phyloP scores from a whole-genome alignment of 2,888 invertebrate species.

The Ornithoptera alexandrae region DNA sequence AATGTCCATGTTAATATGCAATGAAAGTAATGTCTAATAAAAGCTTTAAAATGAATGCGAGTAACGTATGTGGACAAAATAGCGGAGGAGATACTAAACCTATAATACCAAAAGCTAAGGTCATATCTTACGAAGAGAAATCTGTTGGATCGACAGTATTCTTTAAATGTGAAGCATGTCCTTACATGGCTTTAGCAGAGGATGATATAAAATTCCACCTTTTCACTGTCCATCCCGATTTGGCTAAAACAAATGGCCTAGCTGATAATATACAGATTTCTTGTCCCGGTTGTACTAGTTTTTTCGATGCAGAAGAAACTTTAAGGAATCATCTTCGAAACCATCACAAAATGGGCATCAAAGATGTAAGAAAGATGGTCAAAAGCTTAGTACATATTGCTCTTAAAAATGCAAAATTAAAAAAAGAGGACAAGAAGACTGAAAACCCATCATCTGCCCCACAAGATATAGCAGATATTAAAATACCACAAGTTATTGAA shows the following conservation, averaged over 20 bases:
- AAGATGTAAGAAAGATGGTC: constrained; percentile 80
- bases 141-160: constrained; percentile 74
- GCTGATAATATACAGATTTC: constrained; percentile 77
- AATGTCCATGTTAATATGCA: constrained; percentile 19
- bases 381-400: constrained; percentile 76
- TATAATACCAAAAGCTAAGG: constrained; percentile 56
- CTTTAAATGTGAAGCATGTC: constrained; percentile 78
- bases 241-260: constrained; percentile 75
- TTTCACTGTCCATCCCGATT: constrained; percentile 69
- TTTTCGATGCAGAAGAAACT: constrained; percentile 82
- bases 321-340: constrained; percentile 82
- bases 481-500: constrained; percentile 73
- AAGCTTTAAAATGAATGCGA: constrained; percentile 52
- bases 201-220: constrained; percentile 77
- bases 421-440: constrained; percentile 54
- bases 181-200: constrained; percentile 76
- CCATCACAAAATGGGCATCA: constrained; percentile 84
- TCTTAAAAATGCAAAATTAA: constrained; percentile 66
- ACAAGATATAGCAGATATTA: constrained; percentile 54
- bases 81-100: constrained; percentile 44
- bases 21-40: constrained; percentile 45
- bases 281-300: constrained; percentile 84
- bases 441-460: constrained; percentile 39
- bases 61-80: constrained; percentile 42
- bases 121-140: constrained; percentile 74